phyloP scores from a whole-genome alignment of 2,888 invertebrate genomes.

The Elegia similella region DNA sequence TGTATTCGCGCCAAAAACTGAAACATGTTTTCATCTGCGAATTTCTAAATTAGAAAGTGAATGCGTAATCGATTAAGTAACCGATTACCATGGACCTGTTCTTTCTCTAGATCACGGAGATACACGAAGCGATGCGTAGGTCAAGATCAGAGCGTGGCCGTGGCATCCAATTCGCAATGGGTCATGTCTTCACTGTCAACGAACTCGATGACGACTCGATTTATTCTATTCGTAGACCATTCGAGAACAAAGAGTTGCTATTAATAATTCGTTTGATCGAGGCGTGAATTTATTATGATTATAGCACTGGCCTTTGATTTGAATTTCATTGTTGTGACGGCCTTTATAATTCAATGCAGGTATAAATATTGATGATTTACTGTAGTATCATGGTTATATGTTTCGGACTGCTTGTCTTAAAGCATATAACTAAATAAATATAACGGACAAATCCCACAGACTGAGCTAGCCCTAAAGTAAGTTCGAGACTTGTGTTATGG shows the following conservation, averaged over 20 bases:
- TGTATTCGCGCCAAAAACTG: not conserved
- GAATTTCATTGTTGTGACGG: not conserved
- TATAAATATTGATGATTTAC: not conserved
- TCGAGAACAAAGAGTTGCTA: not conserved
- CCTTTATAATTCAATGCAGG: not conserved
- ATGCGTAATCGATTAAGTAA: slow-evolving; percentile 12
- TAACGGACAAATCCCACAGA: too few species aligned
- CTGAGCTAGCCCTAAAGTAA: too few species aligned
- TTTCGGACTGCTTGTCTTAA: too few species aligned
- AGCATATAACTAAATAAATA: too few species aligned
- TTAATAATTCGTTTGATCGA: too few species aligned
- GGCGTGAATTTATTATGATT: too few species aligned
- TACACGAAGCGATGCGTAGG: slow-evolving; percentile 18
- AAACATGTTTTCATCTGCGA: not conserved
- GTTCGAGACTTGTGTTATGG: too few species aligned
- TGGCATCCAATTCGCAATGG: slow-evolving; percentile 24
- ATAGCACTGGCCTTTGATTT: not conserved
- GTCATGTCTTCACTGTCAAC: slow-evolving; percentile 24
- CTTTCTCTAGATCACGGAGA: slow-evolving; percentile 13
- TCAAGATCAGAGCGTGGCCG: slow-evolving; percentile 25
- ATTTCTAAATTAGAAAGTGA: slow-evolving; percentile 4
- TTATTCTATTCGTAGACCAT: not conserved
- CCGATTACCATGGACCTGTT: slow-evolving; percentile 7
- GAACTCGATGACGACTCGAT: slow-evolving; percentile 20
- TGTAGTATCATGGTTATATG: too few species aligned